phyloP scores from a whole-genome alignment of 2,888 invertebrate species.

The Heteromurus nitidus region DNA sequence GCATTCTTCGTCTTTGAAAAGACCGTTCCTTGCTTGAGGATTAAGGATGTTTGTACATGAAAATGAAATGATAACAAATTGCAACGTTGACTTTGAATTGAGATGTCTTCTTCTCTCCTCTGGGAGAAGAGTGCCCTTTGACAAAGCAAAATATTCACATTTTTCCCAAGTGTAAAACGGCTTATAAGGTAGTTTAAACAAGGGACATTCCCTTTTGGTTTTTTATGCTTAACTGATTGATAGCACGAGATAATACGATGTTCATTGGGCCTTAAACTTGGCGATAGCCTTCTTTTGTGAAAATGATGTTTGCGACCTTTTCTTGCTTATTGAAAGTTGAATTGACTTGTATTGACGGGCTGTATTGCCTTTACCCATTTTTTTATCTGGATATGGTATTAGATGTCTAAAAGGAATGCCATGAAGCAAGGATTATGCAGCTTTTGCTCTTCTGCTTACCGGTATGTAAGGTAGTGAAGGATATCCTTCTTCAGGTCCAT shows the following conservation, averaged over 20 bases:
- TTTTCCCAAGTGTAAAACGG: background rate
- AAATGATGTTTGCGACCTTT: slow-evolving; percentile 15
- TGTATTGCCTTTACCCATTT: slow-evolving; percentile 46
- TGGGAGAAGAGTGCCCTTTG: slow-evolving; percentile 5
- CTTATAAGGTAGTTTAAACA: background rate
- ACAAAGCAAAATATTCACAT: too few species aligned
- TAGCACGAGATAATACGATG: background rate
- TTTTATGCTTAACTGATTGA: background rate
- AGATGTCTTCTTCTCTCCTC: slow-evolving; percentile 34
- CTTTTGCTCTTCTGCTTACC: slow-evolving; percentile 50
- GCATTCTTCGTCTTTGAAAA: too few species aligned
- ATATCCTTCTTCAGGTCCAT: slow-evolving; percentile 52
- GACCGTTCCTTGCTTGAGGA: too few species aligned
- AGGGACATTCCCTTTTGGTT: background rate
- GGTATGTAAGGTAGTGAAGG: slow-evolving; percentile 63
- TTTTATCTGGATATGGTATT: slow-evolving; percentile 21
- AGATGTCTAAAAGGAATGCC: background rate
- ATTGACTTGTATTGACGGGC: too few species aligned
- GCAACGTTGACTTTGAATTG: slow-evolving; percentile 52
- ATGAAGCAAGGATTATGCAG: background rate
- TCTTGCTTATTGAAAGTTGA: too few species aligned
- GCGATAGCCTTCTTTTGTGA: slow-evolving; percentile 51
- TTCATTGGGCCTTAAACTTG: slow-evolving; percentile 58
- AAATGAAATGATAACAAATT: slow-evolving; percentile 17
- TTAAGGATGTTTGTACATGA: too few species aligned